phyloP scores from a whole-genome alignment of 1,140 invertebrate species.

The Heliconius melpomene region DNA sequence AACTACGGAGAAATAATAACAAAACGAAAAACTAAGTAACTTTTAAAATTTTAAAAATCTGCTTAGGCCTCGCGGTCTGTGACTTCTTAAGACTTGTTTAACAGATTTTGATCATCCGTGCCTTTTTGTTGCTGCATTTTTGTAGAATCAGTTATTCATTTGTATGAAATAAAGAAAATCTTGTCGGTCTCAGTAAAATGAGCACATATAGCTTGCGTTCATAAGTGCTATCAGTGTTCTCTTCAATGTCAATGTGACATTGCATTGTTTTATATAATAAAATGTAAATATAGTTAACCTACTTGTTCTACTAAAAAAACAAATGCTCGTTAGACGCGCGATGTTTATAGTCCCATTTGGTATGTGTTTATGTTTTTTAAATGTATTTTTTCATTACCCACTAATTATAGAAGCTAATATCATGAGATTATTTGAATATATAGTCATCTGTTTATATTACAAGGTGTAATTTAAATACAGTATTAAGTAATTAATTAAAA shows the following conservation, averaged over 20 bases:
- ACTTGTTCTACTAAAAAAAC: neutral
- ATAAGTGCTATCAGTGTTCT: no score
- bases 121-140: no score
- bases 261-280: neutral
- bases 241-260: neutral
- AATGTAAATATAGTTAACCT: neutral
- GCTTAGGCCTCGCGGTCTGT: no score
- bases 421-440: neutral
- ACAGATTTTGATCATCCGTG: no score
- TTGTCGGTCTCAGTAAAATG: no score
- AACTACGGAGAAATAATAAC: no score
- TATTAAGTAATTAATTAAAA: constrained; percentile 18
- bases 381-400: neutral
- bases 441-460: neutral
- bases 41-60: no score
- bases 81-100: no score
- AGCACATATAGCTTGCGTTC: no score
- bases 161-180: no score
- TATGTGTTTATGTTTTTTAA: constrained; percentile 8
- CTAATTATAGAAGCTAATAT: neutral
- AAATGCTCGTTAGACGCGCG: neutral
- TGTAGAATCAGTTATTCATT: no score
- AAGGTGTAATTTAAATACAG: constrained; percentile 11
- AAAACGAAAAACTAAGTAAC: no score
- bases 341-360: neutral